phyloP scores from a whole-genome alignment of 2,888 invertebrate genomes.

The Chrysolina haemoptera region DNA sequence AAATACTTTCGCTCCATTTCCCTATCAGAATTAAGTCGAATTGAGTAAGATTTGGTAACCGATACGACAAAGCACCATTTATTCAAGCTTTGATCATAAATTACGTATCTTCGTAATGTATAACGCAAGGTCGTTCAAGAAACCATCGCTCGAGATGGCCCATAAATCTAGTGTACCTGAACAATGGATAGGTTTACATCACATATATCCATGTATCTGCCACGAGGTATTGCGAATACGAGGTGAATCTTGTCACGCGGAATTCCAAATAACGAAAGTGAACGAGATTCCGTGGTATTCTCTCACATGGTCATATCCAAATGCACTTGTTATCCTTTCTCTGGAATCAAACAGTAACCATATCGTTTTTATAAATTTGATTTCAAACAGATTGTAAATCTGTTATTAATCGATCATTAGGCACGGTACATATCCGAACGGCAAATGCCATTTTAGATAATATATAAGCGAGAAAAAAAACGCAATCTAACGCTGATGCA shows the following conservation, averaged over 20 bases:
- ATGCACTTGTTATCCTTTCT: too few species aligned
- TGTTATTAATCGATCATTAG: too few species aligned
- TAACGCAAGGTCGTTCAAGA: conserved; percentile 26
- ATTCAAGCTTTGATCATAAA: conserved; percentile 23
- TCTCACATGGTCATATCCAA: too few species aligned
- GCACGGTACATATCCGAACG: too few species aligned
- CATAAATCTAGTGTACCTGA: conserved; percentile 25
- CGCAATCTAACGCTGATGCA: too few species aligned
- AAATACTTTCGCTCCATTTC: background rate
- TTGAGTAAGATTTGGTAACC: background rate
- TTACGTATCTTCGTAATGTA: conserved; percentile 21
- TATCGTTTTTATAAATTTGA: too few species aligned
- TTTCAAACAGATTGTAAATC: too few species aligned
- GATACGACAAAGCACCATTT: conserved; percentile 8
- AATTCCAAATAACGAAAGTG: conserved; percentile 22
- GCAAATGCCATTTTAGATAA: too few species aligned
- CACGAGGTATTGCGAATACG: background rate
- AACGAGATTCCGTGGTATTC: background rate
- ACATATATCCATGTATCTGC: conserved; percentile 23
- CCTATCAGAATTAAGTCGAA: background rate
- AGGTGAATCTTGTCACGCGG: conserved; percentile 16
- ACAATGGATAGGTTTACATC: conserved; percentile 30
- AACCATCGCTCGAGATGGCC: conserved; percentile 13
- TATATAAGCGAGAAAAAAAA: too few species aligned
- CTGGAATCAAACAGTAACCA: too few species aligned